These are phyloP conservation scores for Globicephala melas DNA, from an alignment of 2,113 vertebrate genomes.

Conservation along the genomic window DNA sequence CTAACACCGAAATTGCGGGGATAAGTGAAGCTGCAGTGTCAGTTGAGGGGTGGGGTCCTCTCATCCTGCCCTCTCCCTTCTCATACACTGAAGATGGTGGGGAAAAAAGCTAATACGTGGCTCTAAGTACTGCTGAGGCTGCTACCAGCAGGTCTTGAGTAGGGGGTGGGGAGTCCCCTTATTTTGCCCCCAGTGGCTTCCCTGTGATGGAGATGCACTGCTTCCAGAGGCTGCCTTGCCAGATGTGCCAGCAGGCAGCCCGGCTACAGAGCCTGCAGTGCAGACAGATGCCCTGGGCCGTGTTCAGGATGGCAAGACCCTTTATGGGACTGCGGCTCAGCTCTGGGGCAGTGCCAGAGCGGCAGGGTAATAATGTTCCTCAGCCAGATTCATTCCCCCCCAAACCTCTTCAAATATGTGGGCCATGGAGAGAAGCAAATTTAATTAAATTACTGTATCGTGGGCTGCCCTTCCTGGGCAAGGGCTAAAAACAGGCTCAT, in stretches of 20 bases:
- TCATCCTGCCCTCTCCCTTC: background rate
- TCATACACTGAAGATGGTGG: background rate
- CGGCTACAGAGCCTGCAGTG: conserved; percentile 53
- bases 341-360: conserved; percentile 56
- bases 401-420: conserved; percentile 57
- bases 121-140: background rate
- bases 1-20: background rate
- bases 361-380: conserved; percentile 50
- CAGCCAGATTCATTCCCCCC: conserved; percentile 58
- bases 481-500: conserved; percentile 60
- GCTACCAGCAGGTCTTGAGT: background rate
- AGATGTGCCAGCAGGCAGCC: conserved; percentile 67
- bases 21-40: background rate
- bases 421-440: conserved; percentile 61
- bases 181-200: conserved; percentile 1
- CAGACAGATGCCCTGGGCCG: conserved; percentile 66
- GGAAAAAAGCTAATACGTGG: background rate
- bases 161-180: conserved; percentile 17
- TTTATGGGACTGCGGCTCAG: conserved; percentile 53
- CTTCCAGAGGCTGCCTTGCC: conserved; percentile 52
- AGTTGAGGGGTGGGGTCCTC: background rate
- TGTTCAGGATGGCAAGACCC: conserved; percentile 52
- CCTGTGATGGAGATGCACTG: conserved; percentile 18
- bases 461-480: conserved; percentile 32
- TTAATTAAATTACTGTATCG: conserved; percentile 72